These are phyloP conservation scores for Emydoidea blandingii DNA, from an alignment of 2,797 vertebrate genomes.

Conservation along the genomic window DNA sequence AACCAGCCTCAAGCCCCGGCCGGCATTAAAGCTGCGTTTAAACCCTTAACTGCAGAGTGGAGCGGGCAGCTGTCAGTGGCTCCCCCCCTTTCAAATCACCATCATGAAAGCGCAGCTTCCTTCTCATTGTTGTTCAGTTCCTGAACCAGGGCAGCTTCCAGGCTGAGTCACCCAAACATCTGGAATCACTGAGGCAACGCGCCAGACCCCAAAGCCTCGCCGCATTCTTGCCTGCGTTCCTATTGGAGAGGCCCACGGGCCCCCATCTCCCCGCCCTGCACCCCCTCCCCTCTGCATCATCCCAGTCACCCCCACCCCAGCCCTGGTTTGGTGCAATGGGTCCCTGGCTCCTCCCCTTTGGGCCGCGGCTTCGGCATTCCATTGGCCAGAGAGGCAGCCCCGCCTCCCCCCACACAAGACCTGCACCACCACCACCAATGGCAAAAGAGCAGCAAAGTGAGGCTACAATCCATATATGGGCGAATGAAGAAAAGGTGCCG, in stretches of 20 bases:
- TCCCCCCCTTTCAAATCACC: not conserved
- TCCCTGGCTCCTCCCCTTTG: not conserved
- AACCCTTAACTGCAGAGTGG: not conserved
- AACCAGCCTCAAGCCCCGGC: not conserved
- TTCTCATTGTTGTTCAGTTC: not conserved
- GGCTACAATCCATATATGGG: not conserved
- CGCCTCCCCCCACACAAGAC: not conserved
- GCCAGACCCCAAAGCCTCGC: not conserved
- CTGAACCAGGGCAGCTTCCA: not conserved
- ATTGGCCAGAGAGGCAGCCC: not conserved
- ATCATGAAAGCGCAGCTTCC: not conserved
- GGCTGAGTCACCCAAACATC: slow-evolving; percentile 35
- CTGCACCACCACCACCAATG: not conserved
- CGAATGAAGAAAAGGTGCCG: not conserved
- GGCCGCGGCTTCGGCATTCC: not conserved
- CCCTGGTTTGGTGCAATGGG: not conserved
- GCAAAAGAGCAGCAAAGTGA: not conserved
- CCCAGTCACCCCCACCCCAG: not conserved
- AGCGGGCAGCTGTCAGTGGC: not conserved
- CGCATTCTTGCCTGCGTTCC: not conserved
- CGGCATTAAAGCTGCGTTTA: not conserved
- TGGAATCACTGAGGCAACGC: not conserved
- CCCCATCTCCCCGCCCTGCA: not conserved
- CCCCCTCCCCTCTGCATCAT: not conserved
- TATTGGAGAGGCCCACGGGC: not conserved